Conservation (phyloP, 2,888 invertebrate species). For the Agriopis marginaria region DNA sequence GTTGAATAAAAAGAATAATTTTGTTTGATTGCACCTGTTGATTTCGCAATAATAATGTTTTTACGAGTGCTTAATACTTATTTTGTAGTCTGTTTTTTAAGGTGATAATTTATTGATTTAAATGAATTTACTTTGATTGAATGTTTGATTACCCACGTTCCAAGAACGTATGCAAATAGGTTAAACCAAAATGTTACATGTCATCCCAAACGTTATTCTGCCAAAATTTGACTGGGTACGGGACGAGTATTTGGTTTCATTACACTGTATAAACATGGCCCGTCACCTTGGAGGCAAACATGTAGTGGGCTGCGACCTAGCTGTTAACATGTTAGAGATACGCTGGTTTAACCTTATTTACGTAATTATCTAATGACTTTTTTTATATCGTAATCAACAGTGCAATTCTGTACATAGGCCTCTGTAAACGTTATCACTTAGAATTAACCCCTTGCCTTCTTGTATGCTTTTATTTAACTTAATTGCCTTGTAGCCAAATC, state of each 20-base stretch:
- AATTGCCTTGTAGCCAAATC: too few species aligned
- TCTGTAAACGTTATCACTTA: too few species aligned
- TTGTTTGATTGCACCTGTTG: too few species aligned
- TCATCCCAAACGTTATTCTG: slow-evolving; percentile 24
- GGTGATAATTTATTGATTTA: not conserved
- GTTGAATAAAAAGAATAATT: too few species aligned
- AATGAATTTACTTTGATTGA: slow-evolving; percentile 1
- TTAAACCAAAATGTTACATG: slow-evolving; percentile 30
- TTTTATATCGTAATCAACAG: not conserved
- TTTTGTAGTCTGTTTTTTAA: too few species aligned
- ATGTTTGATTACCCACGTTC: slow-evolving; percentile 2
- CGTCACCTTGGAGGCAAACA: slow-evolving; percentile 44
- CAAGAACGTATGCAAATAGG: slow-evolving; percentile 15
- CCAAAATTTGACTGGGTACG: slow-evolving; percentile 37
- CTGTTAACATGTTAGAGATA: not conserved
- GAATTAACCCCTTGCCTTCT: too few species aligned
- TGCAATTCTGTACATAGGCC: too few species aligned
- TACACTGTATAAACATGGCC: slow-evolving; percentile 58
- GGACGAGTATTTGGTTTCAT: slow-evolving; percentile 62
- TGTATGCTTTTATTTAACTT: too few species aligned
- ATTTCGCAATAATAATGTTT: too few species aligned
- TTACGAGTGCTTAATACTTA: too few species aligned
- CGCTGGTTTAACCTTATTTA: slow-evolving; percentile 3
- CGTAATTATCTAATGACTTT: not conserved
- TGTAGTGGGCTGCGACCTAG: slow-evolving; percentile 21